These are phyloP conservation scores for Drosophila falleni DNA, from an alignment of 2,888 invertebrate genomes.

Conservation along the genomic window DNA sequence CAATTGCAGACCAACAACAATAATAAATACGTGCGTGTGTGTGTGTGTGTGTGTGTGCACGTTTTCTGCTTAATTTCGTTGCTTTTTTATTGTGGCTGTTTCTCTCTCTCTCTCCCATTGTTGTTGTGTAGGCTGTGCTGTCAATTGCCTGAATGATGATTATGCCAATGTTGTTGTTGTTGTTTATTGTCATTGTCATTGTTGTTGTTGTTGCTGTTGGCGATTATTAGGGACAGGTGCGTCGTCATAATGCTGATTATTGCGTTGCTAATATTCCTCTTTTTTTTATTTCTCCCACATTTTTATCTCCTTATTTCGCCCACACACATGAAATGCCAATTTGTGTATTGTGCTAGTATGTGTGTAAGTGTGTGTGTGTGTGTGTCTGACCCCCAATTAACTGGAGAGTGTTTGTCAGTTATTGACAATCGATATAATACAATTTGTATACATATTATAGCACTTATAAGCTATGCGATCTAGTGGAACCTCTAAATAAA, in stretches of 20 bases:
- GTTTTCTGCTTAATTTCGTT: conserved; percentile 25
- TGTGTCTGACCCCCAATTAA: conserved; percentile 10
- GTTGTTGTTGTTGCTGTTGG: conserved; percentile 5
- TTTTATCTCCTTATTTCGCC: background rate
- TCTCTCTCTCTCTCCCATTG: background rate
- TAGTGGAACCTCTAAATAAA: background rate
- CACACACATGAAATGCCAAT: conserved; percentile 21
- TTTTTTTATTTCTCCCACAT: background rate
- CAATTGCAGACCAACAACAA: conserved; percentile 25
- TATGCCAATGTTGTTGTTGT: conserved; percentile 16
- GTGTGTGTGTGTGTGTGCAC: background rate
- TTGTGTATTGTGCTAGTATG: background rate
- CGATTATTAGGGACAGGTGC: conserved; percentile 54
- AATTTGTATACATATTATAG: background rate
- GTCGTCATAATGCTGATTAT: conserved; percentile 41
- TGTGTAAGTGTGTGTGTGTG: too few relatives aligned
- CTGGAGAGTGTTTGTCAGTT: conserved; percentile 3
- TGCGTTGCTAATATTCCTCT: conserved; percentile 24
- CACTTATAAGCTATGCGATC: background rate
- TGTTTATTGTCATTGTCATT: too few relatives aligned
- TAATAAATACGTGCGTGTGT: background rate
- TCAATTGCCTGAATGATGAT: conserved; percentile 35
- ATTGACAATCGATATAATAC: conserved; percentile 8
- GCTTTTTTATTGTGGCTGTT: background rate
- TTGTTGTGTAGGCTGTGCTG: conserved; percentile 21